phyloP scores from a whole-genome alignment of 2,888 invertebrate species.

The Oscheius onirici region DNA sequence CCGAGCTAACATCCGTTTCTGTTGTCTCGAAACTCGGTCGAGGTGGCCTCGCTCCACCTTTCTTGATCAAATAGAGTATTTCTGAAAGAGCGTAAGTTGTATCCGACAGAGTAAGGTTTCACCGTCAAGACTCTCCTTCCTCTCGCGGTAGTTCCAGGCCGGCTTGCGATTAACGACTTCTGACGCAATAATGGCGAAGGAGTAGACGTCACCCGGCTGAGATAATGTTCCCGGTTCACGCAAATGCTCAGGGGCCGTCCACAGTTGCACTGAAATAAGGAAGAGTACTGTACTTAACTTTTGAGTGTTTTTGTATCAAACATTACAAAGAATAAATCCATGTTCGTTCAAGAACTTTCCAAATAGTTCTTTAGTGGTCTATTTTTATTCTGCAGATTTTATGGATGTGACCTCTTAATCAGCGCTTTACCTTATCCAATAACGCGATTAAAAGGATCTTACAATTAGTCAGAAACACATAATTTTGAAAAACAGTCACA shows the following conservation, averaged over 20 bases:
- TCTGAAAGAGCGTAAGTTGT: slow-evolving; percentile 35
- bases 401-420: too few species aligned
- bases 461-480: too few species aligned
- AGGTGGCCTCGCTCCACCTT: slow-evolving; percentile 26
- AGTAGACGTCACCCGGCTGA: slow-evolving; percentile 64
- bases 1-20: slow-evolving; percentile 47
- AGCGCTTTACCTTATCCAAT: too few species aligned
- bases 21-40: slow-evolving; percentile 55
- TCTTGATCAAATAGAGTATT: slow-evolving; percentile 58
- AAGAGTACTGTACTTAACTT: too few species aligned
- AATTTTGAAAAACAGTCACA: too few species aligned
- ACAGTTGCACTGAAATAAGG: slow-evolving; percentile 37
- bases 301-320: too few species aligned
- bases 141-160: slow-evolving; percentile 59
- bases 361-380: too few species aligned
- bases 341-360: too few species aligned
- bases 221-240: slow-evolving; percentile 46
- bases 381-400: too few species aligned
- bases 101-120: background rate
- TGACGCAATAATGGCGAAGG: slow-evolving; percentile 63
- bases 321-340: too few species aligned
- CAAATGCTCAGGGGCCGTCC: slow-evolving; percentile 65
- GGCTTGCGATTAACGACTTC: slow-evolving; percentile 63
- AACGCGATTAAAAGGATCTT: too few species aligned
- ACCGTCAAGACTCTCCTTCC: slow-evolving; percentile 54